Percentiles rank a stretch among this genome's conserved stretches.
These are phyloP conservation scores for Chanos chanos DNA, from an alignment of 2,797 vertebrate species.

Conservation along the genomic window DNA sequence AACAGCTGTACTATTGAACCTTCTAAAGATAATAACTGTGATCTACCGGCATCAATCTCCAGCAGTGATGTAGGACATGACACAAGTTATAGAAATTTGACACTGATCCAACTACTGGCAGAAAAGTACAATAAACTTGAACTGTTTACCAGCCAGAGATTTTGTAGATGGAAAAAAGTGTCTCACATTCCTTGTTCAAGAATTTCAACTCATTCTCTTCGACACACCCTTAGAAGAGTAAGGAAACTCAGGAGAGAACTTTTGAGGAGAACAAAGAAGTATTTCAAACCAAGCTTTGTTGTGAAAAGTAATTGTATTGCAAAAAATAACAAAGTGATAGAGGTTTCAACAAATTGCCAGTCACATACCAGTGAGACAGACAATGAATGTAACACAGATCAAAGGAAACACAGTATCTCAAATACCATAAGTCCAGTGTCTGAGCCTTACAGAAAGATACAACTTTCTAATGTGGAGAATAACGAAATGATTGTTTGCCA, in stretches of 20 bases:
- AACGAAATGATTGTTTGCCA: background rate
- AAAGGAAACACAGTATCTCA: background rate
- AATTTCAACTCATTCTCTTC: background rate
- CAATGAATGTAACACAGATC: background rate
- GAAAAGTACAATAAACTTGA: conserved; percentile 30
- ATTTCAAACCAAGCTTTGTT: background rate
- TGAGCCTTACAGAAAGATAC: background rate
- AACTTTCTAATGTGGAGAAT: background rate
- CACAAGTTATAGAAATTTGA: conserved; percentile 21
- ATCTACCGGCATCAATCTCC: background rate
- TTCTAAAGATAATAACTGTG: background rate
- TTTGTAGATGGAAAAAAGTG: background rate
- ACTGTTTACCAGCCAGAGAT: background rate
- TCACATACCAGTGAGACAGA: background rate
- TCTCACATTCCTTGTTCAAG: too few species aligned
- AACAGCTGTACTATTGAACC: background rate
- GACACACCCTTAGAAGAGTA: conserved; percentile 5
- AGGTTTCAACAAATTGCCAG: background rate
- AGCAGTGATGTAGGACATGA: background rate
- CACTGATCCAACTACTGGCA: conserved; percentile 36
- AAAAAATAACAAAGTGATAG: background rate
- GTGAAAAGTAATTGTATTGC: background rate
- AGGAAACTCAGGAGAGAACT: conserved; percentile 9
- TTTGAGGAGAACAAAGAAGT: conserved; percentile 24
- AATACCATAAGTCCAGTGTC: background rate